Base-by-base conservation (phyloP, 2,113 vertebrate species). In the Mohoua ochrocephala region DNA sequence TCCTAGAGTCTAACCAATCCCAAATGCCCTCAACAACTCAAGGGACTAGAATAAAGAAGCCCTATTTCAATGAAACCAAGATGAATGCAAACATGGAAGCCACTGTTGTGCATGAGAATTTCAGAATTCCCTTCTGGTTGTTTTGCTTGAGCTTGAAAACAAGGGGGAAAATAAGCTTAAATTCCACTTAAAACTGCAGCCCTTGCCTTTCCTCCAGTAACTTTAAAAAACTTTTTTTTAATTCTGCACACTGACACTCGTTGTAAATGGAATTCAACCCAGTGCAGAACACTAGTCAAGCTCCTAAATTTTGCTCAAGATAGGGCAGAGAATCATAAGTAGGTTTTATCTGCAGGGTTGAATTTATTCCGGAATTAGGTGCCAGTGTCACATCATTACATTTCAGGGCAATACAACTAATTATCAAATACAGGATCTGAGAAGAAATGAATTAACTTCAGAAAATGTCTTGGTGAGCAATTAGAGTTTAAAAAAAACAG, bases 301-400 rank as follows among this genome's bases (percentile, higher is more conserved):
- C 37, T 93, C 47, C 69, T 87, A 87, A 82, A 87, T 70, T 92
- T 95, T 94, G 79, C 94, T 68, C 42, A 88, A 80, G 82, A 73
- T 10, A 9, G 35, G 24, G n/a, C 31, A 83, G 27, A 67, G 64
- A 89, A 81, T 69, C 24, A 22, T 53, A 80, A 75, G 33, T 27
- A 84, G 44, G n/a, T 81, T 90, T 89, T 74, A 63, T 63, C 19
- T 17, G 7, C 49, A 91, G 76, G 59, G 60, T 31, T 86, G 68
- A 70, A 74, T 84, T 89, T 91, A 8, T 89, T 83, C 53, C 52
- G 54, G 75, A 71, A 92, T 84, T 84, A 89, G 44, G 67, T 78
- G n/a, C 33, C 61, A 60, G 47, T 78, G 56, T 79, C 89, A 82
- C n/a, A 60, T 84, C n/a, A 13, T 52, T 78, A 44, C 16, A 64